These are phyloP conservation scores for Pissodes strobi DNA, from an alignment of 1,140 invertebrate species.

Conservation along the genomic window DNA sequence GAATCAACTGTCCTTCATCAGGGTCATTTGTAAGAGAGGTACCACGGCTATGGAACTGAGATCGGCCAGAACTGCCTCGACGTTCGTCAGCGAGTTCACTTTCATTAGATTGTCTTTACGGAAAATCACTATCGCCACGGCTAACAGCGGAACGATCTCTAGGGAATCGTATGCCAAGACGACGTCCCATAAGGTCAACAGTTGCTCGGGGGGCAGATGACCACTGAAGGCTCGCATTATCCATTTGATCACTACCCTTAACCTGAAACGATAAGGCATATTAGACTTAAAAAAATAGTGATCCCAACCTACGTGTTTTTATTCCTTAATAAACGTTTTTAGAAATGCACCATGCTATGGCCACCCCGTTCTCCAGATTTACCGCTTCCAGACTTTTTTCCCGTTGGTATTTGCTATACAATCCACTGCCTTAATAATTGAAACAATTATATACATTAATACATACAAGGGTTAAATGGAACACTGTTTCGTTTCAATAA, in stretches of 20 bases:
- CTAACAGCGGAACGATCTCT: constrained; percentile 84
- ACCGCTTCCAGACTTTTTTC: too few species aligned
- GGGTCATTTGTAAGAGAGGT: constrained; percentile 75
- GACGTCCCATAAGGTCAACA: constrained; percentile 88
- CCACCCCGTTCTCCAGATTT: too few species aligned
- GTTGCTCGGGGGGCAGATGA: constrained; percentile 87
- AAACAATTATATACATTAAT: too few species aligned
- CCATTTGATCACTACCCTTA: constrained; percentile 93
- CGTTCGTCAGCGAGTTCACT: constrained; percentile 80
- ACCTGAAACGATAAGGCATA: constrained; percentile 59
- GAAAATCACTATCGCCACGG: constrained; percentile 88
- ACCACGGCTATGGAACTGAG: constrained; percentile 88
- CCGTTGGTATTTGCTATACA: too few species aligned
- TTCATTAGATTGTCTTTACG: constrained; percentile 90
- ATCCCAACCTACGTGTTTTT: too few species aligned
- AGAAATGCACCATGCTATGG: too few species aligned
- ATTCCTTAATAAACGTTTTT: too few species aligned
- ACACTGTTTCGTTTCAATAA: too few species aligned
- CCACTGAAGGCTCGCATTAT: constrained; percentile 93
- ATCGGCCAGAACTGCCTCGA: constrained; percentile 89
- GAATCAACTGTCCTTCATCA: constrained; percentile 61
- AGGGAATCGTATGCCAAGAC: constrained; percentile 90
- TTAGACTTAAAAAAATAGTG: too few species aligned
- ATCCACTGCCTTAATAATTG: too few species aligned
- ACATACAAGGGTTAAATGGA: too few species aligned